phyloP scores from a whole-genome alignment of 1,140 invertebrate species.

The Drosophila ficusphila region DNA sequence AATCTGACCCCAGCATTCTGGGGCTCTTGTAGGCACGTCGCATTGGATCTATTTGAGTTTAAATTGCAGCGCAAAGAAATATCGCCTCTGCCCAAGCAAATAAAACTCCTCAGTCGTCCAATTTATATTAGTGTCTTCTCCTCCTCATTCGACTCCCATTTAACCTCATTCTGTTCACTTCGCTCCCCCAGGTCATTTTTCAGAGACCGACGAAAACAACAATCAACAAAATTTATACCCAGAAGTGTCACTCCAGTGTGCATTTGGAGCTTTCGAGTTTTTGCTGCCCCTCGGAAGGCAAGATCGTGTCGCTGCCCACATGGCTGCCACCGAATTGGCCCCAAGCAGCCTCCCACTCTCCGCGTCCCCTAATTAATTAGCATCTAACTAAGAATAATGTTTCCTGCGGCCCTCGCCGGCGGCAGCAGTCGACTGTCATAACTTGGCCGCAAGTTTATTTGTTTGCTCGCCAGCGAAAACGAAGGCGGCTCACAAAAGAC shows the following conservation, averaged over 20 bases:
- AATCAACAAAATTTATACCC: conserved; percentile 47
- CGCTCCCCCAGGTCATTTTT: conserved; percentile 9
- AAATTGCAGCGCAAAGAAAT: not conserved
- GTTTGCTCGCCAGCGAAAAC: conserved; percentile 37
- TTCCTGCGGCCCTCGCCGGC: conserved; percentile 52
- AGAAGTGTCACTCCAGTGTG: conserved; percentile 42
- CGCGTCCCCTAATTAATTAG: conserved; percentile 73
- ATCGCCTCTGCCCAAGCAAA: not conserved
- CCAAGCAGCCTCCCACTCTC: conserved; percentile 18
- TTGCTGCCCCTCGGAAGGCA: conserved; percentile 15
- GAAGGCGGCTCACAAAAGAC: conserved; percentile 38
- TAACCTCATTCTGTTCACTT: conserved; percentile 12
- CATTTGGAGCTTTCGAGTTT: conserved; percentile 1
- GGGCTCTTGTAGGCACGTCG: not conserved
- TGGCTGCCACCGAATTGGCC: conserved; percentile 36
- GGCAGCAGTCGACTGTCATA: conserved; percentile 64
- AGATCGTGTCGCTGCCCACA: conserved; percentile 43
- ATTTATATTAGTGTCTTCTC: conserved; percentile 18
- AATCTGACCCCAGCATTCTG: not conserved
- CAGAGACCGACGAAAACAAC: conserved; percentile 31
- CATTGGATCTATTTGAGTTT: not conserved
- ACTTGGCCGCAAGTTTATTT: conserved; percentile 72
- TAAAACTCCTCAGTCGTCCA: not conserved
- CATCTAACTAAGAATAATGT: conserved; percentile 81
- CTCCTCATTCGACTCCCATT: not conserved